These are phyloP conservation scores for Hesperophylax magnus DNA, from an alignment of 1,140 invertebrate genomes.

Conservation along the genomic window DNA sequence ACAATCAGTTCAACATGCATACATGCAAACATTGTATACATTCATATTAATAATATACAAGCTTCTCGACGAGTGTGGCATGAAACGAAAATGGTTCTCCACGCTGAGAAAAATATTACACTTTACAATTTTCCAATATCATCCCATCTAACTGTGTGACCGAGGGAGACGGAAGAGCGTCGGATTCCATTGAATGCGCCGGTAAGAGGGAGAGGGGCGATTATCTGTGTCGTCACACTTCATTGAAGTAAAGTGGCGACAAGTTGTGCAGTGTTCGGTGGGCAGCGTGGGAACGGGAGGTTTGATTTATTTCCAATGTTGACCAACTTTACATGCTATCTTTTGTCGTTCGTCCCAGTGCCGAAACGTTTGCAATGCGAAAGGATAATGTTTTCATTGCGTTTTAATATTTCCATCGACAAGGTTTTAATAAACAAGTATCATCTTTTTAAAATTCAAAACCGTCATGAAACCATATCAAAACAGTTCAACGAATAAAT, in stretches of 20 bases:
- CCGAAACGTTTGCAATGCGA: neutral
- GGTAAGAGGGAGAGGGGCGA: conserved; percentile 7
- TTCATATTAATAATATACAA: neutral
- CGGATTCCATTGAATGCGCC: neutral
- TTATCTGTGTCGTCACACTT: conserved; percentile 29
- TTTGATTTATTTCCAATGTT: conserved; percentile 32
- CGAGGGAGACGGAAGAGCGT: neutral
- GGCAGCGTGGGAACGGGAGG: conserved; percentile 5
- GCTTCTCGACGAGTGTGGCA: neutral
- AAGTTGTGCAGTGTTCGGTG: conserved; percentile 22
- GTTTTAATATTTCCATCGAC: no score
- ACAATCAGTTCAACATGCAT: conserved; percentile 12
- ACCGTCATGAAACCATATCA: no score
- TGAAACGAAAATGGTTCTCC: conserved; percentile 14
- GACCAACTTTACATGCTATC: conserved; percentile 33
- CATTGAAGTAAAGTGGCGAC: conserved; percentile 33
- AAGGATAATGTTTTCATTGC: neutral
- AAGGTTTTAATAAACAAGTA: no score
- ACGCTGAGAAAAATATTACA: conserved; percentile 35
- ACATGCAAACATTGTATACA: neutral
- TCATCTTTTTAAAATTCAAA: no score
- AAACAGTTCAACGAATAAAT: no score
- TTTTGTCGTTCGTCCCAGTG: neutral
- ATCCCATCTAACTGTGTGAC: neutral
- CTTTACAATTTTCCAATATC: conserved; percentile 29